phyloP scores from a whole-genome alignment of 2,888 invertebrate species.

The Therioaphis trifolii region DNA sequence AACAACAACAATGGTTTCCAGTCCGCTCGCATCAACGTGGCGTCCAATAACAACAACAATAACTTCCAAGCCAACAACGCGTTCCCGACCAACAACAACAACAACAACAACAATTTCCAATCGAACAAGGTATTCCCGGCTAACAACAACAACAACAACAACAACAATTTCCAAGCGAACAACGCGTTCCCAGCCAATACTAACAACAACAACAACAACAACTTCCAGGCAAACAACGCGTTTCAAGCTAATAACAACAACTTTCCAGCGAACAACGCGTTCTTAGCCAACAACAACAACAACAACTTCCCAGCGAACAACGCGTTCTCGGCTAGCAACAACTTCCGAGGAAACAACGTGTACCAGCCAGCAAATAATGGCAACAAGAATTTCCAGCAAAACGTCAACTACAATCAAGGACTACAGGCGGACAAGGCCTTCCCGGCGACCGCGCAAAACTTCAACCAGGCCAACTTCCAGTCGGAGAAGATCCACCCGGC shows the following conservation, averaged over 20 bases:
- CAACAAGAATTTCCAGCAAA: no score
- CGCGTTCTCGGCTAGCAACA: no score
- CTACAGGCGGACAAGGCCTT: no score
- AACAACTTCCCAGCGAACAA: no score
- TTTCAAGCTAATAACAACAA: no score
- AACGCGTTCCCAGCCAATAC: not conserved
- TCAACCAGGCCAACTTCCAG: no score
- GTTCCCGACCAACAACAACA: slow-evolving; percentile 32
- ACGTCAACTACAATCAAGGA: slow-evolving; percentile 33
- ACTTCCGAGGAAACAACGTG: no score
- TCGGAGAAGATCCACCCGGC: slow-evolving; percentile 27
- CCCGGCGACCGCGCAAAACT: no score
- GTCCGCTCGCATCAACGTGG: not conserved
- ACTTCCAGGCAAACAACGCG: slow-evolving; percentile 25
- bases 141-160: slow-evolving; percentile 41
- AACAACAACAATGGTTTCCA: slow-evolving; percentile 26
- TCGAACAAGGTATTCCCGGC: slow-evolving; percentile 2
- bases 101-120: slow-evolving; percentile 18
- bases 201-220: slow-evolving; percentile 6
- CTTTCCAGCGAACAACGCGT: no score
- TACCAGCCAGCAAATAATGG: no score
- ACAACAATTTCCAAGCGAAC: slow-evolving; percentile 12
- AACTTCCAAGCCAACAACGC: slow-evolving; percentile 35
- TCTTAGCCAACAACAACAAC: no score
- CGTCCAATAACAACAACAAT: not conserved